Evolutionary conservation across 2,113 vertebrate genomes (phyloP), one percentile per base, ranked within the genome.

Genomic region (Alligator sinensis): DNA sequence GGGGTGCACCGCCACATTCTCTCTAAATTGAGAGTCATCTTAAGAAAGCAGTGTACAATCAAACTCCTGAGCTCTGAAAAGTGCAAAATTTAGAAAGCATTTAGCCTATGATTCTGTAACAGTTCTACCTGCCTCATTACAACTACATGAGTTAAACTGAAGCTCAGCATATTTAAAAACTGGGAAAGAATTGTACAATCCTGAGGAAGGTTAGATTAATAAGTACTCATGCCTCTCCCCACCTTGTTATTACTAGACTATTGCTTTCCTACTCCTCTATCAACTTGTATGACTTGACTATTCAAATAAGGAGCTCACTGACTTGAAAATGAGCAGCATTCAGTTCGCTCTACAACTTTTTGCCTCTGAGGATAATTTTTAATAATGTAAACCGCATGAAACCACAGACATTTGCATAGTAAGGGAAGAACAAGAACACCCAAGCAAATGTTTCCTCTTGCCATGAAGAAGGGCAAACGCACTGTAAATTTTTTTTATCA

Each of bases 291-390:
- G 81, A 91, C 91, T 93, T 90, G 77, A 84, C 85, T 92, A 66
- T 96, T 97, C 95, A 97, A 96, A 95, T 75, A 96, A 90, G 95
- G 96, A 74, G 87, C 79, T 91, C 93, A 83, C 89, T 96, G 96
- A 94, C 87, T 90, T 94, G 90, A 95, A 98, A 97, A 96, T 93
- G 86, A 97, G 89, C 68, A 13, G 18, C 13, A 3, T 78, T 82
- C 82, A 70, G 68, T 91, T 92, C 78, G 77, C 85, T 86, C 66
- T 92, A 86, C 70, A 84, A 88, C 66, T 86, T 93, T 92, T 94
- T 88, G 87, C 96, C 88, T 97, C 16, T 1, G 85, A 95, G 90
- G 19, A 93, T 94, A 81, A 93, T 96, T 96, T 94, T 92, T 96
- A 93, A 94, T 96, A 95, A 96, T 83, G 87, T 81, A 96, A 96